phyloP scores from a whole-genome alignment of 2,888 invertebrate species.

The Liodrosophila aerea region DNA sequence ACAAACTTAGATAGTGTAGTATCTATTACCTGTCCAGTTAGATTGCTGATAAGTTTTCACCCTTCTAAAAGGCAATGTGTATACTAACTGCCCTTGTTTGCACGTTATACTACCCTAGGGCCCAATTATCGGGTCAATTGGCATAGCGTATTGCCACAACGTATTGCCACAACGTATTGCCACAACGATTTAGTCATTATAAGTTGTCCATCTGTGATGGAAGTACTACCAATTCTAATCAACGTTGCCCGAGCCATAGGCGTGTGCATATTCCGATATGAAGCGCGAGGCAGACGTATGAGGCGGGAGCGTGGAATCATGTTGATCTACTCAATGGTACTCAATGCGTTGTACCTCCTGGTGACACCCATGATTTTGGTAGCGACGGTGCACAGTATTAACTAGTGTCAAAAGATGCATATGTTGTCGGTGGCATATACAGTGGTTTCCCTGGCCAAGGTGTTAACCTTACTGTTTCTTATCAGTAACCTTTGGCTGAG shows the following conservation, averaged over 20 bases:
- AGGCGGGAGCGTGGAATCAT: conserved; percentile 32
- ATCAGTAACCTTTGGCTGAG: conserved; percentile 37
- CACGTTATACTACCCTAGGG: too few relatives aligned
- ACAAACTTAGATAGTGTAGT: too few relatives aligned
- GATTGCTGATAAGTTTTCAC: too few relatives aligned
- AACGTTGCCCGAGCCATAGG: conserved; percentile 44
- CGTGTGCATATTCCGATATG: conserved; percentile 50
- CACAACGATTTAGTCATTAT: too few relatives aligned
- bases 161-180: too few relatives aligned
- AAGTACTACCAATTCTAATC: conserved; percentile 1
- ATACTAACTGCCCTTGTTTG: too few relatives aligned
- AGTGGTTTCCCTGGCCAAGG: conserved; percentile 29
- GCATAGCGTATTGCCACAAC: background rate
- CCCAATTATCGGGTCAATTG: background rate
- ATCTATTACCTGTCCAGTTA: too few relatives aligned
- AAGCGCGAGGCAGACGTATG: conserved; percentile 9
- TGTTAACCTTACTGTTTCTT: conserved; percentile 18
- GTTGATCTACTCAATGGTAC: too few relatives aligned
- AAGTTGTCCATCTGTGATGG: too few relatives aligned
- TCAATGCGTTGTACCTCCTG: conserved; percentile 31
- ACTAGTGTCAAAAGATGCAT: conserved; percentile 29
- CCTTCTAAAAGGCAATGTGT: too few relatives aligned
- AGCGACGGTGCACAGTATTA: conserved; percentile 21
- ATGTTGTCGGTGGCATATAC: conserved; percentile 44
- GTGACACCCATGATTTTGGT: conserved; percentile 26